A percentile compares a stretch with the other conserved stretches of the same genome.
Conservation (phyloP, 2,113 vertebrate species). For the Pollachius pollachius region DNA sequence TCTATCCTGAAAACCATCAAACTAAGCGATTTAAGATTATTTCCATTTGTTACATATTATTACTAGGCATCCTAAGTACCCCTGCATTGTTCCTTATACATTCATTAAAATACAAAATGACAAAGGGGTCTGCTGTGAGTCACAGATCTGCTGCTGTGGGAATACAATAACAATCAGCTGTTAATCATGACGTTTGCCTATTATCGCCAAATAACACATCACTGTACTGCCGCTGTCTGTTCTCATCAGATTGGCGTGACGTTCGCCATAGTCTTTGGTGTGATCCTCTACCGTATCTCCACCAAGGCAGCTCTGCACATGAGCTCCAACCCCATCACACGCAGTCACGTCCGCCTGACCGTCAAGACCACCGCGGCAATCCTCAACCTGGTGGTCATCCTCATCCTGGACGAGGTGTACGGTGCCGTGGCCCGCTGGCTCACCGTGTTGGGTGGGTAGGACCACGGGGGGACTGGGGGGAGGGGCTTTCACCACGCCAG, state of each 20-base stretch:
- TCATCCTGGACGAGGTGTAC: constrained; percentile 95
- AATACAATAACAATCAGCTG: no score
- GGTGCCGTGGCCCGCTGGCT: constrained; percentile 93
- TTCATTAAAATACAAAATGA: no score
- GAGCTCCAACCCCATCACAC: constrained; percentile 86
- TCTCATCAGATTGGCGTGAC: constrained; percentile 87
- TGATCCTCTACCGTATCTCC: constrained; percentile 95
- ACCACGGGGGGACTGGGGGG: no score
- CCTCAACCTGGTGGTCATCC: constrained; percentile 96
- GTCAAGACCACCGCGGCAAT: constrained; percentile 96
- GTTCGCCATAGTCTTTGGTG: constrained; percentile 94
- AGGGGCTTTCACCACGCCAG: no score
- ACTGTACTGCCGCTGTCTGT: not conserved
- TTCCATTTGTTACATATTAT: no score
- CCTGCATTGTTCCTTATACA: no score
- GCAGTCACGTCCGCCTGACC: constrained; percentile 86
- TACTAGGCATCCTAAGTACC: no score
- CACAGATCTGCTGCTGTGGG: no score
- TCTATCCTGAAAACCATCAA: no score
- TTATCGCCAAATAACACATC: not conserved
- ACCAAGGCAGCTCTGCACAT: constrained; percentile 90
- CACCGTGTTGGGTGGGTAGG: constrained; percentile 74
- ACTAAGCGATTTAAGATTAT: no score
- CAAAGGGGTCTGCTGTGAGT: no score
- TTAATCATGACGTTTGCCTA: no score